Evolutionary conservation across 2,888 invertebrate genomes (phyloP), one percentile per base, ranked within the genome.

Genomic region (Callyntrura guangdongensis): DNA sequence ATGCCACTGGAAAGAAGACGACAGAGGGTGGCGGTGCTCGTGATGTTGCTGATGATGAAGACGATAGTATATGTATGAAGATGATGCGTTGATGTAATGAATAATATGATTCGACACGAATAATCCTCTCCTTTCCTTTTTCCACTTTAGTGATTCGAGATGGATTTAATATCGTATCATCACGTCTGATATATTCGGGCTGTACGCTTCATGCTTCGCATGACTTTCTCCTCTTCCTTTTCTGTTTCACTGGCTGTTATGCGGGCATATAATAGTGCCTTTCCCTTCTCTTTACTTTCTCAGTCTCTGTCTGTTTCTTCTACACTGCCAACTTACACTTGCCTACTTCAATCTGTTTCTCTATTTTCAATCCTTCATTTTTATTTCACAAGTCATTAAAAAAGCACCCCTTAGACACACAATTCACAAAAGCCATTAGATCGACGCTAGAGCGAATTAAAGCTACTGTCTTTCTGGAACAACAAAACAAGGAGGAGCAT

Each of bases 81-180:
- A 27, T 22, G 20, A 67, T 86, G 59, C 47, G 45, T 61, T 27
- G 36, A 49, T 64, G 86, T 79, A 87, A 87, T 87, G 87, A 87
- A 87, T 87, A 86, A 79, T 86, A 88, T 81, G 61, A 88, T 88
- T 82, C 69, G 82, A 82, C 88, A 88, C 59, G 88, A 82, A 72
- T 83, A 88, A 88, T 88, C 82, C 67, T 86, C 74, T 49, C 20
- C 47, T 53, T 88, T 82, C 69, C 88, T 81, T 87, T 74, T 88
- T 88, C 88, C 88, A 81, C 83, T 82, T 72, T 82, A 27, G 22
- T 82, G 88, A 88, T 27, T 81, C 56, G 81, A 47, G 81, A 82
- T 82, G 61, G 88, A 49, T 88, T 82, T 82, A 88, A 88, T 88
- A 88, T 88, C 59, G 22, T 72, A 82, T 88, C 88, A 83, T 88